These are phyloP conservation scores for Enteromius thamalakanensis DNA, from an alignment of 2,797 vertebrate species.

Conservation along the genomic window DNA sequence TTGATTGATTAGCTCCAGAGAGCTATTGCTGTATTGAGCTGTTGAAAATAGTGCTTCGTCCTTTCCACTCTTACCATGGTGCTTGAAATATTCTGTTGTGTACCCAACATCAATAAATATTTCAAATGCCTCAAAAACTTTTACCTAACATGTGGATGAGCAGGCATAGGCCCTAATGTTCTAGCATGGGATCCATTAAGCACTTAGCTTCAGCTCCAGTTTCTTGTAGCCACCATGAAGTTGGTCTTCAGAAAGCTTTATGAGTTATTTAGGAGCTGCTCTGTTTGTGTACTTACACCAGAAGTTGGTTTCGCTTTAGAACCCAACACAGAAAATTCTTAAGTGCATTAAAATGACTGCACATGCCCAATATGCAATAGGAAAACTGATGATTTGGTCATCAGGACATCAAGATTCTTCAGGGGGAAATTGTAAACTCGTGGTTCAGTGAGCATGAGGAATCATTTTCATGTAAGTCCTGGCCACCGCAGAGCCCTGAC, in stretches of 20 bases:
- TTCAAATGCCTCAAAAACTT: neutral
- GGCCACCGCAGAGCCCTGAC: too few species aligned
- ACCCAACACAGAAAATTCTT: neutral
- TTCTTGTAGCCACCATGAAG: neutral
- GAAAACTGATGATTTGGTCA: too few species aligned
- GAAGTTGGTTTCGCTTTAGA: neutral
- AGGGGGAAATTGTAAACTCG: too few species aligned
- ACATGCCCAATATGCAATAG: too few species aligned
- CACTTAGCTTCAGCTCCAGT: constrained; percentile 7
- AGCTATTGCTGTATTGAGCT: neutral
- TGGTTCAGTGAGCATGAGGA: too few species aligned
- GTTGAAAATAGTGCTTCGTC: neutral
- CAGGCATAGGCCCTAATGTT: neutral
- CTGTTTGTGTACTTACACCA: neutral
- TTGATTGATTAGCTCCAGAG: neutral
- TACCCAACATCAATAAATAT: constrained; percentile 10
- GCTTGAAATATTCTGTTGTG: constrained; percentile 1
- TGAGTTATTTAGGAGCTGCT: neutral
- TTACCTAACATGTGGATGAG: neutral
- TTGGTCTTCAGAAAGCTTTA: constrained; percentile 12
- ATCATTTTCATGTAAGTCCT: too few species aligned
- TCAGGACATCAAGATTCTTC: too few species aligned
- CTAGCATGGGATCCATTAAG: constrained; percentile 1
- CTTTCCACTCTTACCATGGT: neutral
- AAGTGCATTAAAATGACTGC: neutral